These are phyloP conservation scores for Epizoanthus rinbou DNA, from an alignment of 92 coral and sea anemone species.

Conservation along the genomic window DNA sequence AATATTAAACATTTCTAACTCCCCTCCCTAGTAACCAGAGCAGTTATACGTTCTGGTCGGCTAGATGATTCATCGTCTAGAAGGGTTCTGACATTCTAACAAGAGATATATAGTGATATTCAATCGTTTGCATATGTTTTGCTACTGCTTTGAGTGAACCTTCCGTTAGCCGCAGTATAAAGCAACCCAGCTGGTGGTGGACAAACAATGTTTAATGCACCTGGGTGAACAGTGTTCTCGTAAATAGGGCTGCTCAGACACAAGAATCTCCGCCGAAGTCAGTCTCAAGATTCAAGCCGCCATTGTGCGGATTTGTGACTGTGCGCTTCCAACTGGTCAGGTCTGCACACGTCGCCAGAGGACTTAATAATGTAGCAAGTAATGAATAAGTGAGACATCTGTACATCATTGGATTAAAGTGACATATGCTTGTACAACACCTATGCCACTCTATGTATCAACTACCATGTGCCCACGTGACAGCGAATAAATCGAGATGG, in stretches of 20 bases:
- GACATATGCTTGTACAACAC: constrained; percentile 21
- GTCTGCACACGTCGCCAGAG: constrained; percentile 30
- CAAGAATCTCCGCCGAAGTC: background rate
- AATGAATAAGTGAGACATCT: constrained; percentile 3
- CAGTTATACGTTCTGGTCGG: constrained; percentile 41
- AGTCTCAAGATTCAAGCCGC: constrained; percentile 23
- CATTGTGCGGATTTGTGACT: constrained; percentile 4
- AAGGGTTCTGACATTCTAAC: constrained; percentile 42
- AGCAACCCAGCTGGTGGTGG: constrained; percentile 5
- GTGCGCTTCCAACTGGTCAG: constrained; percentile 14
- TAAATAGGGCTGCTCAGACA: no score
- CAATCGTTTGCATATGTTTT: background rate
- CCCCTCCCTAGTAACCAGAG: constrained; percentile 40
- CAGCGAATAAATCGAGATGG: constrained; percentile 27
- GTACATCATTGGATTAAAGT: constrained; percentile 10
- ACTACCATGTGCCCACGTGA: constrained; percentile 15
- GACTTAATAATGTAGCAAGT: constrained; percentile 5
- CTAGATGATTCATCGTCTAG: constrained; percentile 18
- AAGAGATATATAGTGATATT: constrained; percentile 32
- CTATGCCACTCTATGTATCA: constrained; percentile 22
- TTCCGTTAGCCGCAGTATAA: constrained; percentile 38
- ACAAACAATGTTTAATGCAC: constrained; percentile 25
- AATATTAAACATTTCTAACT: constrained; percentile 25
- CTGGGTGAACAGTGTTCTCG: constrained; percentile 36
- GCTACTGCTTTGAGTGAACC: constrained; percentile 27